phyloP scores from a whole-genome alignment of 2,113 vertebrate genomes.

The Pseudolaguvia tuberculata region DNA sequence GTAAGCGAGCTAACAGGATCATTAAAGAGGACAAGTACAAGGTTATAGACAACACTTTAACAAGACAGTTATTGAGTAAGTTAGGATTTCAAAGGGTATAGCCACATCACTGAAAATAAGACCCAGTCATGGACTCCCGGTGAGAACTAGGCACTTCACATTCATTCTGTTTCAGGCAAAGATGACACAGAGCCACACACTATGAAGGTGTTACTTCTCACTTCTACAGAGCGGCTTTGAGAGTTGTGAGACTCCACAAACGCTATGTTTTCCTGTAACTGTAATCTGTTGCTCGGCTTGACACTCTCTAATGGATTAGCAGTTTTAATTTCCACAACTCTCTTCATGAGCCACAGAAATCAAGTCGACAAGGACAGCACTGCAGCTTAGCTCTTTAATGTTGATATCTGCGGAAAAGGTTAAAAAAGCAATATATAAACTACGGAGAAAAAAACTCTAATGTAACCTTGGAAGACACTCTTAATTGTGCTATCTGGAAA shows the following conservation, averaged over 20 bases:
- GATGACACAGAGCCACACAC: conserved; percentile 39
- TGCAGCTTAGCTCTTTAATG: no score
- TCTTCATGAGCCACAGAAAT: not conserved
- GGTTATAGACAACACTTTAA: conserved; percentile 48
- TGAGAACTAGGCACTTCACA: conserved; percentile 38
- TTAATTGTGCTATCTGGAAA: no score
- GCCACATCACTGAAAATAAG: conserved; percentile 27
- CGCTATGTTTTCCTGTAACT: conserved; percentile 7
- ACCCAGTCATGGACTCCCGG: conserved; percentile 27
- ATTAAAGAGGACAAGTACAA: conserved; percentile 23
- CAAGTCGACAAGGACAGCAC: not conserved
- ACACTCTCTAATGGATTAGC: not conserved
- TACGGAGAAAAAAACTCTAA: no score
- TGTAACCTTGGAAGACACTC: no score
- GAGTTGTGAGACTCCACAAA: conserved; percentile 23
- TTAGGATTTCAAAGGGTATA: conserved; percentile 43
- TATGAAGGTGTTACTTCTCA: conserved; percentile 21
- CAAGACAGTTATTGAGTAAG: conserved; percentile 47
- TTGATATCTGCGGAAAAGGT: no score
- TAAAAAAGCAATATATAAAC: no score
- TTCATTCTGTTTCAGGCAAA: conserved; percentile 42
- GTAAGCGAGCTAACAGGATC: conserved; percentile 29
- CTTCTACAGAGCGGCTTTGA: conserved; percentile 22
- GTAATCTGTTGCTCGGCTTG: not conserved
- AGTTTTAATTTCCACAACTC: not conserved